Conservation (phyloP, 2,888 invertebrate species). For the Latrodectus hesperus region DNA sequence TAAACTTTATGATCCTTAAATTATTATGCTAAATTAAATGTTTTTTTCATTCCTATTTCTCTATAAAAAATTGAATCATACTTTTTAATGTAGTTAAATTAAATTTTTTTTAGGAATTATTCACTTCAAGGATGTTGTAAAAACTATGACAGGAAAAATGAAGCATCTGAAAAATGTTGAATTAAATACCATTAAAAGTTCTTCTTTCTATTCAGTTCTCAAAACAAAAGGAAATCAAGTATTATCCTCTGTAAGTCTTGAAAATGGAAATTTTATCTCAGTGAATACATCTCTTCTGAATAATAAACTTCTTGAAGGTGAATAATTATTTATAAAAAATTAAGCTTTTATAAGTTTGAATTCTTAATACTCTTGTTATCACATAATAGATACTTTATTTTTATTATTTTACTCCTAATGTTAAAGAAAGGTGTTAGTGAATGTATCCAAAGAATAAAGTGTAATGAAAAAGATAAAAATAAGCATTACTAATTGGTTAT, state of each 20-base stretch:
- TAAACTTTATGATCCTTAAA: too few relatives aligned
- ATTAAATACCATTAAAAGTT: slow-evolving; percentile 15
- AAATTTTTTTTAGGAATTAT: slow-evolving; percentile 5
- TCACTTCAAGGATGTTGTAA: not conserved
- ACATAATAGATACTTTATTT: not conserved
- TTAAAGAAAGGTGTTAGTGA: not conserved
- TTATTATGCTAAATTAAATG: too few relatives aligned
- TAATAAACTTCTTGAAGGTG: not conserved
- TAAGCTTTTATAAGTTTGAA: not conserved
- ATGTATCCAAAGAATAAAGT: not conserved
- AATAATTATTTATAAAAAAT: not conserved
- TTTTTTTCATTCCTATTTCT: too few relatives aligned
- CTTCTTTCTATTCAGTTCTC: not conserved
- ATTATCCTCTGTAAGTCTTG: not conserved
- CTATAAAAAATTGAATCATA: too few relatives aligned
- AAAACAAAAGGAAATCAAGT: slow-evolving; percentile 9
- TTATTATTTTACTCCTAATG: not conserved
- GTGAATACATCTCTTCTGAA: slow-evolving; percentile 15
- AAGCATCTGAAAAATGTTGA: not conserved
- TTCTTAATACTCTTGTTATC: too few relatives aligned
- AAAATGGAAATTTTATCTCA: not conserved
- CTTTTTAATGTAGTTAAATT: not conserved
- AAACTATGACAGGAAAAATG: not conserved
- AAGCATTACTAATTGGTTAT: too few relatives aligned
- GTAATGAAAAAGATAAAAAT: too few relatives aligned